These are phyloP conservation scores for Nasua narica DNA, from an alignment of 2,797 vertebrate genomes.

Conservation along the genomic window DNA sequence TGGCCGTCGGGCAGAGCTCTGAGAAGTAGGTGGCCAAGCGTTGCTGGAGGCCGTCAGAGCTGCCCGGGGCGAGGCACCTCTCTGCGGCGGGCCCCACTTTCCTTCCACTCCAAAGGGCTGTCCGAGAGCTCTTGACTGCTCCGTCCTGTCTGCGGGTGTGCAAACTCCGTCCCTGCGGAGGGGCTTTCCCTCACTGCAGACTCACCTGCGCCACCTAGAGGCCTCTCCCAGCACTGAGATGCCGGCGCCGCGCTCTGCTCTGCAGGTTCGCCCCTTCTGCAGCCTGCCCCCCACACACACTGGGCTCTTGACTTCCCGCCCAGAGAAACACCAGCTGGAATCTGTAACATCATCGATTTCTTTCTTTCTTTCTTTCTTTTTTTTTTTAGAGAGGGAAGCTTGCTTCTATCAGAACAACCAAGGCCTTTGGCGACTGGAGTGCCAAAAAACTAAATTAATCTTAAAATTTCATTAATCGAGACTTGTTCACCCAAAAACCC, in stretches of 20 bases:
- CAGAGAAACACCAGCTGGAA: not conserved
- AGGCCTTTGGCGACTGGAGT: not conserved
- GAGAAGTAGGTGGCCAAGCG: not conserved
- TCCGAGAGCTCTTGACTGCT: constrained; percentile 55
- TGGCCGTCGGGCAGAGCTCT: not conserved
- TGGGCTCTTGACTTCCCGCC: not conserved
- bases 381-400: not conserved
- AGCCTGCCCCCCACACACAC: not conserved
- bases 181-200: constrained; percentile 56
- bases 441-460: constrained; percentile 33
- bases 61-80: not conserved
- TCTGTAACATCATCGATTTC: not conserved
- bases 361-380: not conserved
- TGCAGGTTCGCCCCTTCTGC: not conserved
- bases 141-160: constrained; percentile 45
- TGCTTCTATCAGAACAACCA: constrained; percentile 4
- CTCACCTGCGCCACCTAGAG: constrained; percentile 84
- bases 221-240: constrained; percentile 58
- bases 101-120: constrained; percentile 46
- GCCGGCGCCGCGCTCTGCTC: not conserved
- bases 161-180: not conserved
- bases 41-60: not conserved
- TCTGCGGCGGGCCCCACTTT: not conserved
- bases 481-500: not conserved
- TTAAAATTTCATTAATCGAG: constrained; percentile 46